phyloP scores from a whole-genome alignment of 2,888 invertebrate species.

The Dascillus cervinus region DNA sequence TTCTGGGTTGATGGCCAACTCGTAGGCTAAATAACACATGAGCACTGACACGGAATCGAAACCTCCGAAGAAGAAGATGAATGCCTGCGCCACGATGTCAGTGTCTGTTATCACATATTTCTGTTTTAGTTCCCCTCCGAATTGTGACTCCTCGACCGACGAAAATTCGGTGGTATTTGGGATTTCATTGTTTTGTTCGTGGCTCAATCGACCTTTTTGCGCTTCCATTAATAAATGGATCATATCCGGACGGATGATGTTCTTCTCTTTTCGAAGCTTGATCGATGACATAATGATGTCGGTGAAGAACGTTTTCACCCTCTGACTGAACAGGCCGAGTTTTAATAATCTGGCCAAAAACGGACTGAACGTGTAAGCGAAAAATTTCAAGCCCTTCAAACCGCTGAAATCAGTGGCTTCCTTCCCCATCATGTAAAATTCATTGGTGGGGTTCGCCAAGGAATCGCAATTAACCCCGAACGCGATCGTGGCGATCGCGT shows the following conservation, averaged over 20 bases:
- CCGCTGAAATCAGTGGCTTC: too few species aligned
- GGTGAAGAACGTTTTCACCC: conserved; percentile 19
- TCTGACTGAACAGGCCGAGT: too few species aligned
- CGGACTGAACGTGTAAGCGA: too few species aligned
- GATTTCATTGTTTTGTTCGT: neutral
- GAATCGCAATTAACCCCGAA: too few species aligned
- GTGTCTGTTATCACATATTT: conserved; percentile 5
- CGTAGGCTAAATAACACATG: conserved; percentile 32
- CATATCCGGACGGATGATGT: conserved; percentile 49
- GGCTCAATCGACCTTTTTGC: conserved; percentile 14
- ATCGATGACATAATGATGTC: conserved; percentile 36
- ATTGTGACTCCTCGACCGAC: conserved; percentile 1
- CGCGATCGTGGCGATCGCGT: conserved; percentile 42
- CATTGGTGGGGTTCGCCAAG: too few species aligned
- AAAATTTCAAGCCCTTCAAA: too few species aligned
- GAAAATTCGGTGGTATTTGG: neutral
- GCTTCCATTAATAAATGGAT: conserved; percentile 49
- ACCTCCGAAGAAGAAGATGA: conserved; percentile 6
- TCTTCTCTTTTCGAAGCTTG: conserved; percentile 40
- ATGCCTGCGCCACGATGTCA: conserved; percentile 6
- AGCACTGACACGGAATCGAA: conserved; percentile 30
- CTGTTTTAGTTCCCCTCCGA: neutral
- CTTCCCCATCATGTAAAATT: too few species aligned
- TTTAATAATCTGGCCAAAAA: too few species aligned
- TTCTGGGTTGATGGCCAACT: conserved; percentile 35